Percentiles rank a stretch among this genome's conserved stretches.
These are phyloP conservation scores for Geotrypetes seraphini DNA, from an alignment of 2,797 vertebrate species.

Conservation along the genomic window DNA sequence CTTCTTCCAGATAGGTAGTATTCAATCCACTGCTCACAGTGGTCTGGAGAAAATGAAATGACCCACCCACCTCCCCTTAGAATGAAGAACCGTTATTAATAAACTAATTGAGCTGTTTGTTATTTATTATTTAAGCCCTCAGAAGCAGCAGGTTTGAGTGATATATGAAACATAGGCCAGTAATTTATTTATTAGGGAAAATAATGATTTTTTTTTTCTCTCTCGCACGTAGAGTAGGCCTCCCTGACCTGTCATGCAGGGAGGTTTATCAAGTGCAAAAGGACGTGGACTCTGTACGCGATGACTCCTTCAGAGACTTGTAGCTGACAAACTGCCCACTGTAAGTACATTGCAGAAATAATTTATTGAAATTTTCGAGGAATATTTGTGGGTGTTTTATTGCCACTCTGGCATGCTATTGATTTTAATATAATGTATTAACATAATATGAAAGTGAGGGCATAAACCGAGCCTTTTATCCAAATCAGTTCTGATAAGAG, in stretches of 20 bases:
- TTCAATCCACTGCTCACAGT: conserved; percentile 32
- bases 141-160: conserved; percentile 48
- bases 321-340: conserved; percentile 66
- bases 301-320: conserved; percentile 52
- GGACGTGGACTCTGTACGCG: conserved; percentile 52
- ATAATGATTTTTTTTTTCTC: conserved; percentile 61
- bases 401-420: conserved; percentile 52
- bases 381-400: conserved; percentile 66
- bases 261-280: conserved; percentile 60
- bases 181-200: conserved; percentile 74
- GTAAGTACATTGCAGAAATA: conserved; percentile 64
- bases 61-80: too few species aligned
- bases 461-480: conserved; percentile 43
- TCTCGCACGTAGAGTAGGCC: conserved; percentile 29
- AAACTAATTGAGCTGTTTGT: conserved; percentile 61
- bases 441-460: conserved; percentile 53
- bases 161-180: conserved; percentile 65
- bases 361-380: conserved; percentile 66
- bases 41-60: conserved; percentile 33
- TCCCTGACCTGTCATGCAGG: conserved; percentile 47
- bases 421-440: conserved; percentile 59
- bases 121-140: conserved; percentile 67
- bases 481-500: conserved; percentile 48
- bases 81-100: conserved; percentile 60
- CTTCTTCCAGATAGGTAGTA: conserved; percentile 38